Evolutionary conservation across 2,888 invertebrate species (phyloP).

Genomic region (Volucella inflata): DNA sequence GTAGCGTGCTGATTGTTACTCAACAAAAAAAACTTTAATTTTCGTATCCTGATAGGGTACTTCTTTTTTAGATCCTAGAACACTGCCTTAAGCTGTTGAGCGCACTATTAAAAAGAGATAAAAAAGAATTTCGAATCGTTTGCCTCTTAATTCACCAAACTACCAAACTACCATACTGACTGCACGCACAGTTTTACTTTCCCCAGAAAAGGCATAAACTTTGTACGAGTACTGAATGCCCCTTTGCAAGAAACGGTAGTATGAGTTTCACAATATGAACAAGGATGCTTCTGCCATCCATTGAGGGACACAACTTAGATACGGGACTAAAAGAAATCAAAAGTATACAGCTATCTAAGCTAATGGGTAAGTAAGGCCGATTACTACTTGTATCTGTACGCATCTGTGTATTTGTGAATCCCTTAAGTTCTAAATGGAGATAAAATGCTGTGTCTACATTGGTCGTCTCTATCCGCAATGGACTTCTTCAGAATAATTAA

Average conservation of each 20-base stretch:
- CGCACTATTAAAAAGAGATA: slow-evolving; percentile 25
- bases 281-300: background rate
- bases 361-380: slow-evolving; percentile 70
- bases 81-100: slow-evolving; percentile 52
- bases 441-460: slow-evolving; percentile 56
- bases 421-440: slow-evolving; percentile 66
- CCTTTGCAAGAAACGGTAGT: slow-evolving; percentile 10
- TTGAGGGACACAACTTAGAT: slow-evolving; percentile 29
- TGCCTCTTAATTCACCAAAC: slow-evolving; percentile 55
- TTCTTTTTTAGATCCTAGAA: slow-evolving; percentile 40
- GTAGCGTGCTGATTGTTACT: slow-evolving; percentile 41
- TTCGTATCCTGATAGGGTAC: slow-evolving; percentile 46
- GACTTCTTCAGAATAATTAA: slow-evolving; percentile 64
- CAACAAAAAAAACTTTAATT: slow-evolving; percentile 53
- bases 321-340: slow-evolving; percentile 60
- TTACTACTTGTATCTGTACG: slow-evolving; percentile 66
- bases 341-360: slow-evolving; percentile 56
- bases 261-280: background rate
- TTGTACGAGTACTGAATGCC: slow-evolving; percentile 45
- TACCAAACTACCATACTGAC: slow-evolving; percentile 40
- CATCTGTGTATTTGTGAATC: slow-evolving; percentile 60
- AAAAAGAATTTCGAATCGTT: slow-evolving; percentile 38
- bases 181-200: slow-evolving; percentile 65
- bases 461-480: slow-evolving; percentile 18
- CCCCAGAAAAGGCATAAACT: slow-evolving; percentile 46